phyloP scores from a whole-genome alignment of 1,140 invertebrate species.

The Reticulitermes speratus region DNA sequence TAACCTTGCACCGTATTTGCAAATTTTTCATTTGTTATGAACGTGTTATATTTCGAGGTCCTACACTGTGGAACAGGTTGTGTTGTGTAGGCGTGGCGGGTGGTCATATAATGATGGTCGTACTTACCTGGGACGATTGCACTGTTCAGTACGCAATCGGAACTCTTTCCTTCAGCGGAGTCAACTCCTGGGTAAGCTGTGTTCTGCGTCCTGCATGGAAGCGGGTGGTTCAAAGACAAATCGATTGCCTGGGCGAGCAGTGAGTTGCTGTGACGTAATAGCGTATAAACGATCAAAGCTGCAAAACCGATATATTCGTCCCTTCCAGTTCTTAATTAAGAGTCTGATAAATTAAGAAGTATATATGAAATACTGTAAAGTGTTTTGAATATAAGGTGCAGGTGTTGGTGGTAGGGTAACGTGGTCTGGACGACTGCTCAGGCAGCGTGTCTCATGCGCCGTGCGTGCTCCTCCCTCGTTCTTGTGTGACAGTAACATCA shows the following conservation, averaged over 20 bases:
- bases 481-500: not conserved
- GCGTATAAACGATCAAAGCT: no score
- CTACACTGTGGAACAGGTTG: not conserved
- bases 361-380: not conserved
- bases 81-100: not conserved
- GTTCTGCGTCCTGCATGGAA: not conserved
- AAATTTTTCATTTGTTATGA: not conserved
- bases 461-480: not conserved
- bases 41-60: not conserved
- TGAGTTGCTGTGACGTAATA: not conserved
- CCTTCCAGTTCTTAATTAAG: not conserved
- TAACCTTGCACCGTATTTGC: slow-evolving; percentile 23
- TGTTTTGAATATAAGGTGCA: not conserved
- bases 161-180: slow-evolving; percentile 2
- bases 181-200: not conserved
- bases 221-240: slow-evolving; percentile 29
- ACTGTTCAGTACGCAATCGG: not conserved
- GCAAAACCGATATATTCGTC: not conserved
- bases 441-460: not conserved
- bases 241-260: slow-evolving; percentile 1
- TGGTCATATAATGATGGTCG: no score
- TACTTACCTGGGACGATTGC: no score
- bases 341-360: not conserved
- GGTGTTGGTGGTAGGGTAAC: not conserved
- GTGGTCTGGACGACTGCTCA: not conserved